Base-by-base conservation (phyloP, 2,888 invertebrate species). In the Helleia helle region DNA sequence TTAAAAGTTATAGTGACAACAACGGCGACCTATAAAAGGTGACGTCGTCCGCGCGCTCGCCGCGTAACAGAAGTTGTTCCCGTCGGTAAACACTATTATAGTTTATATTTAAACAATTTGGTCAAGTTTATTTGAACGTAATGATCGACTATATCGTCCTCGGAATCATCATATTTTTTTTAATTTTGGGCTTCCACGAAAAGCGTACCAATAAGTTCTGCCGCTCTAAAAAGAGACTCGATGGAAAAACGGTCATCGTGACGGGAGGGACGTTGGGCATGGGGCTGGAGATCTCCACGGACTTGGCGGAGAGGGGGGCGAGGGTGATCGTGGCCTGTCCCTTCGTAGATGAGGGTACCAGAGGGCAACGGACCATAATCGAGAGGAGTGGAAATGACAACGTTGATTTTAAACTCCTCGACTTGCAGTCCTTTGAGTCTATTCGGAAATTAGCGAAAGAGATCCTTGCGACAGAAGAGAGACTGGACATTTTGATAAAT, bases 401-500 rank as follows among this genome's bases (percentile, higher is more conserved):
- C 46, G 71, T 95, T 0, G 58, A 90, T 1, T 89, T 92, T 1
- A 90, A 90, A 60, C 87, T 91, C 58, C 71, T 95, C 14, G 93
- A 95, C 60, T 69, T 95, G 18, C 88, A 91, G 1, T 93, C 92
- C 0, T 76, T 91, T 48, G 86, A 90, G 95, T 50, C 50, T n/a
- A 29, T 48, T 1, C 44, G 51, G 17, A 38, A 39, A 4, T 56
- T 57, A 11, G 52, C 49, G 0, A 27, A 28, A 4, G 50, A 54
- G 36, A 36, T 57, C 4, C n/a, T 43, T 1, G 31, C 40, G 25
- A 46, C 26, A 6, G 57, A 57, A 72, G 60, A 81, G 3, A 86
- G 87, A 56, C 68, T 96, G 43, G 91, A 96, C 65, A 90, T 95
- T 4, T 73, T 96, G 4, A 87, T 96, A 36, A 95, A 95, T 63